Base-by-base conservation (phyloP, 2,888 invertebrate species). In the Agrotis puta region DNA sequence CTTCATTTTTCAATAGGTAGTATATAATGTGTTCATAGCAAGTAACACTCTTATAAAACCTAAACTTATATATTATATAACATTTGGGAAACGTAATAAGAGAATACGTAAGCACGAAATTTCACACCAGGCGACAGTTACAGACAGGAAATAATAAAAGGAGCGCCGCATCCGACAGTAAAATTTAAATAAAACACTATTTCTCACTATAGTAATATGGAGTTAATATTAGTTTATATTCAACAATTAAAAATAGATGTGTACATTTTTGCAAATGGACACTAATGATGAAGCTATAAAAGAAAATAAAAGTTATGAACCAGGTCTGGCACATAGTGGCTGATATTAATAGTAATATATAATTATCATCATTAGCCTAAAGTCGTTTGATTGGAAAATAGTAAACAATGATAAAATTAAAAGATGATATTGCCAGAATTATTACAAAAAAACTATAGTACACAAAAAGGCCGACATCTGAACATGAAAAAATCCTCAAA, bases 161-260 rank as follows among this genome's bases (percentile, higher is more conserved):
- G 45, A 68, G 62, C 79, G 72, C 76, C 64, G 77, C 63, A 77
- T 77, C 16, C 70, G 64, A 81, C 57, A 48, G 51, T 83, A 64
- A 81, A 85, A 84, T 86, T 86, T 84, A 81, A 87, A 88, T 88
- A 85, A 85, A 83, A 81, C 66, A 72, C 73, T 77, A 78, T 82
- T 76, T 56, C 53, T 70, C 27, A 69, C 20, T 43, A 71, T 59
- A 75, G 24, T 54, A 67, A 58, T 62, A 71, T 7, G 39, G n/a
- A 61, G 14, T 24, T 51, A 54, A 48, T 76, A 64, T 66, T 24
- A 57, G 20, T 20, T 65, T 54, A 53, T 47, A 27, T 62, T 50
- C 14, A 58, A 22, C 11, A 47, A 14, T 47, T 45, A 13, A 48
- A 51, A 64, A 61, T 20, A 61, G 54, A 22, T 24, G 18, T 59